Conservation (phyloP, 2,797 vertebrate genomes). For the Neosalanx taihuensis region DNA sequence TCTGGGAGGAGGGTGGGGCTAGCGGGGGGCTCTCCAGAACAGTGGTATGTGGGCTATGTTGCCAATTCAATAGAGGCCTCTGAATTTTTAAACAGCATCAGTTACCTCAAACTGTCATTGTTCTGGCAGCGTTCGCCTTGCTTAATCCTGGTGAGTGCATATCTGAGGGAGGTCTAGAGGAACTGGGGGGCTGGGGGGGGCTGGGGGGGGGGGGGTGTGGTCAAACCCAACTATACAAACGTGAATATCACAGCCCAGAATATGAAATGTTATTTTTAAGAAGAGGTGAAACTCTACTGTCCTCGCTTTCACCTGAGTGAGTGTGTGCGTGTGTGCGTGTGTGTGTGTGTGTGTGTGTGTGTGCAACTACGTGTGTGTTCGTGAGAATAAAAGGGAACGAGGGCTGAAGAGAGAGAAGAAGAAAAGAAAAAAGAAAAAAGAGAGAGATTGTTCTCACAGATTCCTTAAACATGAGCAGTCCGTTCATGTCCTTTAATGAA, state of each 20-base stretch:
- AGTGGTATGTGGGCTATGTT: constrained; percentile 67
- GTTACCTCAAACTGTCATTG: constrained; percentile 72
- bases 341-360: neutral
- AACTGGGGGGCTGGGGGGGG: too few species aligned
- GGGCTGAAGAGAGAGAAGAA: neutral
- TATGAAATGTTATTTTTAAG: neutral
- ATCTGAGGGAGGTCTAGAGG: constrained; percentile 37
- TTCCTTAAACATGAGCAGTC: constrained; percentile 8
- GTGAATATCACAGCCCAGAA: neutral
- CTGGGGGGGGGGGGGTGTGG: too few species aligned
- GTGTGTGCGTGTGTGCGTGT: constrained; percentile 10
- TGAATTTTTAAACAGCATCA: constrained; percentile 79
- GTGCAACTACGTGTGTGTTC: constrained; percentile 13
- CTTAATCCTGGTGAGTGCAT: constrained; percentile 72
- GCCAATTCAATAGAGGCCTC: constrained; percentile 71
- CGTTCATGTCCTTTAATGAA: constrained; percentile 20
- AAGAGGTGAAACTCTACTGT: neutral
- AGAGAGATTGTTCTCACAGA: constrained; percentile 4
- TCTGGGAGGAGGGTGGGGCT: neutral
- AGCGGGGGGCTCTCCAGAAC: constrained; percentile 22
- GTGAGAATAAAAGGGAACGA: neutral
- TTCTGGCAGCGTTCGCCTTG: constrained; percentile 71
- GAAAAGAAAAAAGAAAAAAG: neutral
- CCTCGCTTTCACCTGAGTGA: neutral
- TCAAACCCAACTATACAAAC: constrained; percentile 3